phyloP scores from a whole-genome alignment of 2,888 invertebrate genomes.

The Minunthozetes semirufus region DNA sequence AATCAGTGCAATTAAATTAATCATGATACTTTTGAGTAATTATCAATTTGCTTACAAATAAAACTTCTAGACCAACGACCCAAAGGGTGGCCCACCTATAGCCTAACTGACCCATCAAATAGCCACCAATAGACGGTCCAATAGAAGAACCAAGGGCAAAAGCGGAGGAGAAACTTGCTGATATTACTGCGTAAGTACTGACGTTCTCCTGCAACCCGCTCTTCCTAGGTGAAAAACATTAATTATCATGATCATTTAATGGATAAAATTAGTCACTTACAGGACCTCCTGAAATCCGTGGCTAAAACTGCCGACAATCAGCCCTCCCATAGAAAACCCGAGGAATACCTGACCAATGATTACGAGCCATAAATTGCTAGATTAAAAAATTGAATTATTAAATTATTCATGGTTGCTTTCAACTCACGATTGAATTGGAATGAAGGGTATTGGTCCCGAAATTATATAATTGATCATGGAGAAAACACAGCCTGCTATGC shows the following conservation, averaged over 20 bases:
- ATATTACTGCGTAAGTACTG: conserved; percentile 5
- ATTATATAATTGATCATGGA: not conserved
- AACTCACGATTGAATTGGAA: conserved; percentile 9
- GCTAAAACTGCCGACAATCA: conserved; percentile 12
- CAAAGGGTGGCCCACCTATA: conserved; percentile 46
- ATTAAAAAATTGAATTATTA: no score
- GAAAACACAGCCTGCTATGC: not conserved
- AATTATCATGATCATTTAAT: no score
- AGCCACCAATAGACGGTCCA: conserved; percentile 68
- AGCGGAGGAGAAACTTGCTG: not conserved
- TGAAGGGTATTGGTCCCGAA: not conserved
- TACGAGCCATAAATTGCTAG: conserved; percentile 6
- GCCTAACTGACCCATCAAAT: conserved; percentile 65
- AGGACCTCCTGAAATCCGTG: not conserved
- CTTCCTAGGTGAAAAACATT: no score
- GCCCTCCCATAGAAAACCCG: not conserved
- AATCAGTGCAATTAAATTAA: no score
- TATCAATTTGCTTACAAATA: no score
- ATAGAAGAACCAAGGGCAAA: not conserved
- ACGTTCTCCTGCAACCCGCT: not conserved
- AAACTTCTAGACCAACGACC: conserved; percentile 36
- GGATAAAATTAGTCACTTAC: no score
- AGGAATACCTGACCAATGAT: conserved; percentile 1
- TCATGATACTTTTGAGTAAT: no score
- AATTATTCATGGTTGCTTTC: not conserved